Percentiles rank a stretch among this genome's conserved stretches.
These are phyloP conservation scores for Mimas tiliae DNA, from an alignment of 2,888 invertebrate genomes.

Conservation along the genomic window DNA sequence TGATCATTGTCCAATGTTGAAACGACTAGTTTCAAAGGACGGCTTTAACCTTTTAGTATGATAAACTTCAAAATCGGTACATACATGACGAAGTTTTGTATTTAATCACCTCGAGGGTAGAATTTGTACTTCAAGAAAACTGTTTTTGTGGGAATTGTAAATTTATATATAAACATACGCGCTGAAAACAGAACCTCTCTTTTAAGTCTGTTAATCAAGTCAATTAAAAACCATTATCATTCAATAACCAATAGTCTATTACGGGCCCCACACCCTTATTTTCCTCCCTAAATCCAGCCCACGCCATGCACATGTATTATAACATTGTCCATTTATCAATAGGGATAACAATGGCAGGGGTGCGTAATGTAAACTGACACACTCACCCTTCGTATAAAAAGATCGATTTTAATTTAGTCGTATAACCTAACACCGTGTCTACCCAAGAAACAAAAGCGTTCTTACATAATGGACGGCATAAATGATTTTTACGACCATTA, in stretches of 20 bases:
- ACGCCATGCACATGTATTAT: not conserved
- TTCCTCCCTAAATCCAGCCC: slow-evolving; percentile 9
- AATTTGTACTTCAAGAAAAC: no score
- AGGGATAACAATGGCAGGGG: slow-evolving; percentile 33
- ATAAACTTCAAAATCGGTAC: no score
- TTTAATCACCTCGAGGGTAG: no score
- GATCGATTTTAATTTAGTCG: slow-evolving; percentile 48
- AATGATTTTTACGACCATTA: slow-evolving; percentile 20
- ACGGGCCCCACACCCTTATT: not conserved
- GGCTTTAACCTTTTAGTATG: no score
- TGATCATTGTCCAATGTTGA: no score
- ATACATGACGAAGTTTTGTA: no score
- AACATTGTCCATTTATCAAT: slow-evolving; percentile 40
- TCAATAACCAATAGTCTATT: not conserved
- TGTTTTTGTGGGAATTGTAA: no score
- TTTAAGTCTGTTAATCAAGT: no score
- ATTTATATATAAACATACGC: no score
- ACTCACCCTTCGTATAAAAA: slow-evolving; percentile 36
- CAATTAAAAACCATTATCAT: not conserved
- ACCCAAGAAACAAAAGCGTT: slow-evolving; percentile 9
- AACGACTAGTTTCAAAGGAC: no score
- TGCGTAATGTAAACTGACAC: slow-evolving; percentile 46
- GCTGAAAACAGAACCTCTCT: no score
- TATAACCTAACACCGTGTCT: slow-evolving; percentile 30
- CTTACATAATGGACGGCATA: slow-evolving; percentile 9